Evolutionary conservation across 1,140 invertebrate species (phyloP).

Genomic region (Solen grandis): DNA sequence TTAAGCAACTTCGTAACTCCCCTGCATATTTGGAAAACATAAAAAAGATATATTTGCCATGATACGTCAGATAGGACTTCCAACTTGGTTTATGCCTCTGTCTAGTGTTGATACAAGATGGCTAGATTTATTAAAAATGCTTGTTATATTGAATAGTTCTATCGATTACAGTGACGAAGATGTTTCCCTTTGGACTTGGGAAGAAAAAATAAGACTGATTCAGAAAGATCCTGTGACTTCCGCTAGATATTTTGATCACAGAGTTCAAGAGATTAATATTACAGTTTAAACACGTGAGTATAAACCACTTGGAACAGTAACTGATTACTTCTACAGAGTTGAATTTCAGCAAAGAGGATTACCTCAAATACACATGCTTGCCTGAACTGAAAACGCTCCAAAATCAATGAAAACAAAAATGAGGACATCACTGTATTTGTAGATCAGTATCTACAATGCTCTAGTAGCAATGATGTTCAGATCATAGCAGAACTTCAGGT

Average conservation of each 20-base stretch:
- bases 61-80: conserved; percentile 62
- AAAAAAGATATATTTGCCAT: conserved; percentile 67
- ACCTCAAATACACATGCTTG: conserved; percentile 79
- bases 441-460: conserved; percentile 48
- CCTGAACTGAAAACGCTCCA: conserved; percentile 78
- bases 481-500: conserved; percentile 52
- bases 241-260: conserved; percentile 7
- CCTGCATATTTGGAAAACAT: conserved; percentile 58
- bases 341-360: too few species aligned
- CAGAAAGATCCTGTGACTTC: conserved; percentile 9
- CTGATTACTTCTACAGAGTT: too few species aligned
- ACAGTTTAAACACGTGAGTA: conserved; percentile 19
- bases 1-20: too few species aligned
- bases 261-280: conserved; percentile 11
- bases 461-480: conserved; percentile 6
- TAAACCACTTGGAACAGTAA: conserved; percentile 33
- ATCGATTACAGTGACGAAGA: conserved; percentile 49
- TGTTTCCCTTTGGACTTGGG: conserved; percentile 31
- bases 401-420: neutral
- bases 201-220: conserved; percentile 9
- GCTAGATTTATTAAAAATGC: too few species aligned
- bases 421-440: conserved; percentile 37
- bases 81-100: conserved; percentile 60
- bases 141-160: conserved; percentile 49
- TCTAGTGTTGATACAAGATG: too few species aligned